Base-by-base conservation (phyloP, 2,113 vertebrate species). In the Phylloscopus trochiloides region DNA sequence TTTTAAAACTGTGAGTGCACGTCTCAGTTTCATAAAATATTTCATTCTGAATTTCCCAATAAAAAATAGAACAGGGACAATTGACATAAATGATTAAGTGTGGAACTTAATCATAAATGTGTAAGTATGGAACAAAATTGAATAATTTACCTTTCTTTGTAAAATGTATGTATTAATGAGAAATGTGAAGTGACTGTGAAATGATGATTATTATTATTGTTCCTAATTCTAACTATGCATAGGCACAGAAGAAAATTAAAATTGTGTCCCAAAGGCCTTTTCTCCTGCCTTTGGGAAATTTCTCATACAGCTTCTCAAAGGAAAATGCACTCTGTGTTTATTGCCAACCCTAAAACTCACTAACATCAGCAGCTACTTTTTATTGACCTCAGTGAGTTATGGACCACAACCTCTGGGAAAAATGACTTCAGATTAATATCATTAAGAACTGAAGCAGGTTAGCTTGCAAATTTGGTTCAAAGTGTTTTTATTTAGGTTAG, bases 401-500 rank as follows among this genome's bases (percentile, higher is more conserved):
- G 17, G 43, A 34, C 85, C 40, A 48, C n/a, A 66, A 19, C 48
- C 67, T 62, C 55, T 77, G 88, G 72, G 82, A 80, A 74, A 94
- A 96, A 88, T 48, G n/a, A 40, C 36, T 93, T 95, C 38, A 50
- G 52, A 57, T 92, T 86, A 71, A 12, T 93, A 34, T 81, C 18
- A 67, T 82, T 88, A 86, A 74, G 63, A 84, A 67, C 21, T 48
- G 57, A 51, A n/a, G 51, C 47, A 71, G 57, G 43, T 80, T 88
- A 90, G 59, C 72, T 94, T 93, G 72, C 79, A 80, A 57, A 90
- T 95, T 83, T 75, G 20, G 20, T 96, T 95, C 83, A 74, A 77
- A 95, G 78, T 77, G 61, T 5, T 95, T 96, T 88, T 90, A 91
- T 94, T 94, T 88, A 90, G 74, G 63, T 94, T 95, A 90, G 86